Percentiles rank a stretch among this genome's conserved stretches.
These are phyloP conservation scores for Anoplophora glabripennis DNA, from an alignment of 1,140 invertebrate genomes.

Conservation along the genomic window DNA sequence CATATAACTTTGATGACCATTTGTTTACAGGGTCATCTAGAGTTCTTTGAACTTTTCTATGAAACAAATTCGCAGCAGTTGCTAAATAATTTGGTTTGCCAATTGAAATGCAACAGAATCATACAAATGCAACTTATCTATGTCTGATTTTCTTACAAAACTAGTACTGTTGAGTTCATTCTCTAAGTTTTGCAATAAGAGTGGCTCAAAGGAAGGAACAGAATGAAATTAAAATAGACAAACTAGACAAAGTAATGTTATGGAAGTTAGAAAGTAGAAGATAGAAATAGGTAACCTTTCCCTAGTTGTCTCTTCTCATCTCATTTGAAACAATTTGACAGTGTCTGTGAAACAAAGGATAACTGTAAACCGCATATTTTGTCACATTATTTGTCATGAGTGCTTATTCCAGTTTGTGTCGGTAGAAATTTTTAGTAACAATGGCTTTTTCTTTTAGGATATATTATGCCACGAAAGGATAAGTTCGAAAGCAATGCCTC, in stretches of 20 bases:
- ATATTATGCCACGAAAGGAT: slow-evolving; percentile 64
- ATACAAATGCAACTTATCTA: not conserved
- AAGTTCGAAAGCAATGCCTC: slow-evolving; percentile 53
- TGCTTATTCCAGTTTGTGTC: not conserved
- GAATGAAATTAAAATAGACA: slow-evolving; percentile 1
- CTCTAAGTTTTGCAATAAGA: not conserved
- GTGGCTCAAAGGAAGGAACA: slow-evolving; percentile 1
- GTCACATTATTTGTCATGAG: not conserved
- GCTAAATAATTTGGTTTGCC: not conserved
- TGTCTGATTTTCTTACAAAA: not conserved
- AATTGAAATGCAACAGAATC: not conserved
- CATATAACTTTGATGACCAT: slow-evolving; percentile 2
- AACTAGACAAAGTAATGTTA: too few species aligned
- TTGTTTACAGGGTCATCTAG: slow-evolving; percentile 29
- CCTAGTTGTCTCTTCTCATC: not conserved
- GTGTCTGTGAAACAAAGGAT: not conserved
- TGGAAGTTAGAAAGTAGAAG: too few species aligned
- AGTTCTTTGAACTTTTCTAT: slow-evolving; percentile 30
- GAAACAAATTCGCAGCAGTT: slow-evolving; percentile 5
- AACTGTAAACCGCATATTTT: not conserved
- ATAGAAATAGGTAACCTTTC: too few species aligned
- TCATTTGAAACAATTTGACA: not conserved
- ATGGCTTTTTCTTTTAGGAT: slow-evolving; percentile 50
- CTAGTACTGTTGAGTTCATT: not conserved
- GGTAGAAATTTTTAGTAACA: not conserved